Base-by-base conservation (phyloP, 1,140 invertebrate genomes). In the Papilio polyxenes region DNA sequence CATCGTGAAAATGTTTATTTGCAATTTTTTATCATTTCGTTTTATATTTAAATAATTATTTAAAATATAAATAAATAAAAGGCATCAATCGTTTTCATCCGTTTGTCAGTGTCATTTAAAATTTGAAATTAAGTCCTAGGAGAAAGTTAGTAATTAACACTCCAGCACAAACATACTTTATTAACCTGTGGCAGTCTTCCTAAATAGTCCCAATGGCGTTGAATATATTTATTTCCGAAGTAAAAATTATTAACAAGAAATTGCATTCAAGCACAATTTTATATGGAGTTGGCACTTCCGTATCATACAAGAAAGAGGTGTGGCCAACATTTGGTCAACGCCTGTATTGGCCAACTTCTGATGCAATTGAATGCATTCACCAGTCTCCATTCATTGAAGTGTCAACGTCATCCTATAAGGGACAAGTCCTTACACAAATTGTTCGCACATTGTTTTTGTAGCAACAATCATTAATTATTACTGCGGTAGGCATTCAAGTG, bases 361-460 rank as follows among this genome's bases (percentile, higher is more conserved):
- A 20, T 59, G 56, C 56, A 59, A 59, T 59, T 59, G 56, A 59
- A 59, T 59, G 56, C 13, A 23, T 31, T 59, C 56, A n/a, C 62
- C 31, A 72, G 82, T 31, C 79, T 83, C 49, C 56, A 40, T 80
- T 62, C n/a, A 59, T 51, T 15, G 72, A 20, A 82, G 78, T 85
- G 17, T n/a, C 76, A 86, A 86, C 82, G 88, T 77, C 84, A 85
- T 86, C 82, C 77, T 86, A 86, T 83, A 89, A 90, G 90, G 88
- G 89, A 89, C 89, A 88, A 86, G 87, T 91, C 89, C 85, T 85
- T 85, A 86, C 85, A 81, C 83, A 86, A 87, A 87, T 72, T 15
- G 89, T 89, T 90, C 85, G 88, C 84, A 89, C 89, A 92, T 93
- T 92, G 92, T 93, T 93, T 93, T 91, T 90, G 90, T 85, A 83